Percentiles rank a stretch among this genome's conserved stretches.
These are phyloP conservation scores for Paralichthys olivaceus DNA, from an alignment of 2,113 vertebrate species.

Conservation along the genomic window DNA sequence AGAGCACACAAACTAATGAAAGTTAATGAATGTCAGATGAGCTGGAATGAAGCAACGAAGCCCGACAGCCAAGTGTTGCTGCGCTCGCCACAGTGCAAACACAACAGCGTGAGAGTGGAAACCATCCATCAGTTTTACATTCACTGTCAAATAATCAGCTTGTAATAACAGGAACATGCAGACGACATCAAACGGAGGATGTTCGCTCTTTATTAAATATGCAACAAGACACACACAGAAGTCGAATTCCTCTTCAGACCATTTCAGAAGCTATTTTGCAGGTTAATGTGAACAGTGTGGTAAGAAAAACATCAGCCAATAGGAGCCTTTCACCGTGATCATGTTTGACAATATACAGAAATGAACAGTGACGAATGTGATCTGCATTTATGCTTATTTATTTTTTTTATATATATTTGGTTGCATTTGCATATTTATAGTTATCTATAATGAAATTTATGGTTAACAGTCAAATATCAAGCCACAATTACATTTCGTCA, in stretches of 20 bases:
- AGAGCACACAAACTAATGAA: constrained; percentile 57
- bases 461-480: no score
- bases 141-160: constrained; percentile 12
- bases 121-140: constrained; percentile 31
- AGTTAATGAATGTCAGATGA: constrained; percentile 58
- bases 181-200: not conserved
- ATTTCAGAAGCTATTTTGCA: not conserved
- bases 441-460: no score
- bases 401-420: no score
- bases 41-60: constrained; percentile 40
- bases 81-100: constrained; percentile 30
- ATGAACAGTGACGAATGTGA: no score
- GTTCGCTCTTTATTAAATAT: not conserved
- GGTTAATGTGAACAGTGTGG: not conserved
- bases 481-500: no score
- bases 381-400: no score
- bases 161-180: constrained; percentile 21
- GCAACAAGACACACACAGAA: not conserved
- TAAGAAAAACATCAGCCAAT: not conserved
- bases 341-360: no score
- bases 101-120: constrained; percentile 28
- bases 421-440: no score
- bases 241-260: not conserved
- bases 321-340: no score
- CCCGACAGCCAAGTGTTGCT: constrained; percentile 25